phyloP scores from a whole-genome alignment of 2,113 vertebrate genomes.

The Hyperopisus bebe region DNA sequence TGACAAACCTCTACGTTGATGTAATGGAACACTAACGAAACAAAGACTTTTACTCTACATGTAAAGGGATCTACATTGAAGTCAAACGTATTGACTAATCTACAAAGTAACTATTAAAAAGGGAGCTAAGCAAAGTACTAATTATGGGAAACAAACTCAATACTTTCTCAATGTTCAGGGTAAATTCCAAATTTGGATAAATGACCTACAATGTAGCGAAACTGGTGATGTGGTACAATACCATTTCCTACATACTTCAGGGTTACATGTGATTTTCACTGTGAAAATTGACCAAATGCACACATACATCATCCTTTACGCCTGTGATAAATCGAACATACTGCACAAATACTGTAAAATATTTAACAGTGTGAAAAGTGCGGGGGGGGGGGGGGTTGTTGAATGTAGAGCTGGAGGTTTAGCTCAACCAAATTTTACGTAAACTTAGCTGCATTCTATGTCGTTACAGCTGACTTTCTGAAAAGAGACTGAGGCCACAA shows the following conservation, averaged over 20 bases:
- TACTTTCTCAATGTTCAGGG: not conserved
- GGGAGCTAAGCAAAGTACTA: not conserved
- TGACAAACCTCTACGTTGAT: not conserved
- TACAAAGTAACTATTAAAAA: not conserved
- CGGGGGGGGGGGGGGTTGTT: no score
- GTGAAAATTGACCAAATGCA: not conserved
- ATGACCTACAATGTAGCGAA: not conserved
- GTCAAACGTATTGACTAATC: not conserved
- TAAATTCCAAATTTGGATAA: not conserved
- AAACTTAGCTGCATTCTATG: not conserved
- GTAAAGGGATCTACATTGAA: not conserved
- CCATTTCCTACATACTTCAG: not conserved
- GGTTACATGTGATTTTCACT: not conserved
- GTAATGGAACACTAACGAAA: not conserved
- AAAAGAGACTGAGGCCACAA: not conserved
- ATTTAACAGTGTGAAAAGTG: not conserved
- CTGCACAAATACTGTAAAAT: not conserved
- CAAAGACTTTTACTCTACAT: not conserved
- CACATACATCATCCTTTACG: not conserved
- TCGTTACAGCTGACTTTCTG: not conserved
- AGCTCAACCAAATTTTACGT: not conserved
- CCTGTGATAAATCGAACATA: not conserved
- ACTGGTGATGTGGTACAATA: not conserved
- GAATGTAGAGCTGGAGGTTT: not conserved
- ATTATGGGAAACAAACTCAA: not conserved